Evolutionary conservation across 2,888 invertebrate genomes (phyloP).

Genomic region (Cheilosia scutellata): DNA sequence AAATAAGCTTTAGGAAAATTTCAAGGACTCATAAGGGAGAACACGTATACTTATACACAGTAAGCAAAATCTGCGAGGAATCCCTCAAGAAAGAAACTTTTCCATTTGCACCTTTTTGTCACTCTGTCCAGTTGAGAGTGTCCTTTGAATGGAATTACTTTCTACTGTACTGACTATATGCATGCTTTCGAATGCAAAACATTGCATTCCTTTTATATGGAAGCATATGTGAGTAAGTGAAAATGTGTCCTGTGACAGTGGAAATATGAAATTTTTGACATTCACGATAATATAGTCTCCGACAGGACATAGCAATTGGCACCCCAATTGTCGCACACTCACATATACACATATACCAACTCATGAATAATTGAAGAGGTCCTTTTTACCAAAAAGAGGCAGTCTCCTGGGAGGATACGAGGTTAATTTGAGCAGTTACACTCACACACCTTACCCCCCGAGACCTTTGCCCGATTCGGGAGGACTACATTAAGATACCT

Average conservation of each 20-base stretch:
- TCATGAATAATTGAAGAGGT: constrained; percentile 74
- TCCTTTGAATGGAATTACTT: constrained; percentile 19
- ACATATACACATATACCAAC: not conserved
- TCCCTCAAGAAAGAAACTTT: constrained; percentile 46
- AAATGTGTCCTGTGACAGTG: constrained; percentile 46
- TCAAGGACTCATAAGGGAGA: constrained; percentile 48
- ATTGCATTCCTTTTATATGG: constrained; percentile 21
- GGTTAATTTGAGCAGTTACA: constrained; percentile 56
- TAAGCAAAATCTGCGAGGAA: constrained; percentile 40
- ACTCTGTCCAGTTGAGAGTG: constrained; percentile 10
- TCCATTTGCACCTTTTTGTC: constrained; percentile 59
- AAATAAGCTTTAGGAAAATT: constrained; percentile 21
- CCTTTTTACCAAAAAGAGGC: constrained; percentile 21
- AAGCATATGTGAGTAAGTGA: not conserved
- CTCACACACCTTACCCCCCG: constrained; percentile 6
- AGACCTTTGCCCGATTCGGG: constrained; percentile 6
- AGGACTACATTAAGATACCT: constrained; percentile 30
- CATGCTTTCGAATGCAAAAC: constrained; percentile 30
- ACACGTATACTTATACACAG: constrained; percentile 12
- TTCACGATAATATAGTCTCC: constrained; percentile 38
- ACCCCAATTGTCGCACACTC: constrained; percentile 38
- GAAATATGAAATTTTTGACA: constrained; percentile 66
- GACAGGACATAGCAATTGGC: constrained; percentile 66
- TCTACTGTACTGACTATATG: not conserved
- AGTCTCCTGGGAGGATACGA: constrained; percentile 42